Evolutionary conservation across 2,888 invertebrate genomes (phyloP).

Genomic region (Acanthococcus lagerstroemiae): DNA sequence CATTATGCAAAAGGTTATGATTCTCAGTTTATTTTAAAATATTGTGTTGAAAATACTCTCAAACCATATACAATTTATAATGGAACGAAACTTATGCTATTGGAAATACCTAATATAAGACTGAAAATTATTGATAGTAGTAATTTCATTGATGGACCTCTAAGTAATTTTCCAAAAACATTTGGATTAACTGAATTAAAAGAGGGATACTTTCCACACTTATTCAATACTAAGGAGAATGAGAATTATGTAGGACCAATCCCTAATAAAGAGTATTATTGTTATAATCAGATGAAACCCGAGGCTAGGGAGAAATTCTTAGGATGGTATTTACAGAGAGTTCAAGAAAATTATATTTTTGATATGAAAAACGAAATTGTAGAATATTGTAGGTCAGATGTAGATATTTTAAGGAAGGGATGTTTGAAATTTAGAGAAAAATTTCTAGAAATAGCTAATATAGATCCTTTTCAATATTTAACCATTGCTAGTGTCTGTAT

Average conservation of each 20-base stretch:
- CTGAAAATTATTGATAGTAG: neutral
- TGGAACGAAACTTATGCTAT: constrained; percentile 16
- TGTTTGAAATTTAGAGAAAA: neutral
- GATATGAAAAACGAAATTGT: constrained; percentile 18
- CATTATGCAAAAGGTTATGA: neutral
- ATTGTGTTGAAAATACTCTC: neutral
- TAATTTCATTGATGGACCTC: neutral
- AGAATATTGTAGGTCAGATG: constrained; percentile 13
- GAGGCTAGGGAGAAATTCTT: constrained; percentile 28
- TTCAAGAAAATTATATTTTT: constrained; percentile 32
- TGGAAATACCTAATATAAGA: neutral
- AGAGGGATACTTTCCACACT: constrained; percentile 7
- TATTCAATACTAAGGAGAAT: constrained; percentile 37
- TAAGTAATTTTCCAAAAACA: neutral
- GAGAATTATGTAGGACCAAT: constrained; percentile 36
- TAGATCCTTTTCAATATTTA: neutral
- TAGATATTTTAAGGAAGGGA: constrained; percentile 8
- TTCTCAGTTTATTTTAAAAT: neutral
- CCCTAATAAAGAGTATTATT: constrained; percentile 35
- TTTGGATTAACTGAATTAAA: neutral
- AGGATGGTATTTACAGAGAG: constrained; percentile 32
- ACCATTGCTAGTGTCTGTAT: neutral
- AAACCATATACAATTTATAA: constrained; percentile 21
- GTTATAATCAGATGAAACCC: constrained; percentile 33
- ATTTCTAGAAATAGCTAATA: neutral